Conservation (phyloP, 2,113 vertebrate genomes). For the Xiphorhynchus elegans region DNA sequence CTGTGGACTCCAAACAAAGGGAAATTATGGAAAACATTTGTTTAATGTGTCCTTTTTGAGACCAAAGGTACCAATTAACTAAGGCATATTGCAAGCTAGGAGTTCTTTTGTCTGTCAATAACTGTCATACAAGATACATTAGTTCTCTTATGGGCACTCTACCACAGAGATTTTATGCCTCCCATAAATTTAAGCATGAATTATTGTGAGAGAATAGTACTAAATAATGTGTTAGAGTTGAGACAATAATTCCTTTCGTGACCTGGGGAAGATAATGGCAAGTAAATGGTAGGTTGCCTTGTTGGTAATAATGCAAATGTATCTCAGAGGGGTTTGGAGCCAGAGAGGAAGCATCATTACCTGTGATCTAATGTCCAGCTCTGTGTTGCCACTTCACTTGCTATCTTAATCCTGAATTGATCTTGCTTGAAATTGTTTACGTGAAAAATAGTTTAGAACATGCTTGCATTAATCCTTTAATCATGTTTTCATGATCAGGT, state of each 20-base stretch:
- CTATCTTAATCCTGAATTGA: neutral
- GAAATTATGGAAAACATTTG: conserved; percentile 30
- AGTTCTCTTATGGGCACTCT: conserved; percentile 21
- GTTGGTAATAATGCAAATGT: neutral
- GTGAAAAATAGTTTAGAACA: neutral
- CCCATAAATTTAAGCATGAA: conserved; percentile 14
- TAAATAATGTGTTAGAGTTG: conserved; percentile 5
- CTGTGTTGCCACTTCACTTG: neutral
- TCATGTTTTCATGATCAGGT: neutral
- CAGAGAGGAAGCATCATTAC: neutral
- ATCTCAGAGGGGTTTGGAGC: neutral
- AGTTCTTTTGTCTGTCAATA: conserved; percentile 43
- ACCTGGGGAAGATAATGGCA: conserved; percentile 14
- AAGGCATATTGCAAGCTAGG: conserved; percentile 13
- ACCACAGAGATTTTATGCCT: neutral
- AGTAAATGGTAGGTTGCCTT: neutral
- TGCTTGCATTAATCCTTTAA: neutral
- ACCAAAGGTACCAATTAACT: conserved; percentile 54
- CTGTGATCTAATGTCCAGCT: neutral
- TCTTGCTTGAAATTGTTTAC: neutral
- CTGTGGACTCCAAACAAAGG: conserved; percentile 40
- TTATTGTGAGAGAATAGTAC: neutral
- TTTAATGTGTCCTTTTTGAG: conserved; percentile 26
- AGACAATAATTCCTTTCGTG: conserved; percentile 15
- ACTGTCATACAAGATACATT: conserved; percentile 43